Conservation (phyloP, 2,113 vertebrate species). For the Toxostoma redivivum region DNA sequence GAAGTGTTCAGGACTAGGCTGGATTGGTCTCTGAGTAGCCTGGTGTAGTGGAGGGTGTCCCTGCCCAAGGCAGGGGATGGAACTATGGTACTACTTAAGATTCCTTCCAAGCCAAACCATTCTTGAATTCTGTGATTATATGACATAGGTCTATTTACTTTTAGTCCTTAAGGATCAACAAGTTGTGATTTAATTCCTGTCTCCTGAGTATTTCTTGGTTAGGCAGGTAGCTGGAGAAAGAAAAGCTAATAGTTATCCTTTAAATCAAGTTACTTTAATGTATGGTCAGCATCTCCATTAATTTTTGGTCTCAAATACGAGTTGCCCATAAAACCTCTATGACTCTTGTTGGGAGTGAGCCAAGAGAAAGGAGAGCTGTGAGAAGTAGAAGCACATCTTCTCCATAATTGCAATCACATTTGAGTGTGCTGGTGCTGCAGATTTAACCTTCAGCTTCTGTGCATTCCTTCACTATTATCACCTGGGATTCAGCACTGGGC, state of each 20-base stretch:
- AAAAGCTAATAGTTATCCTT: neutral
- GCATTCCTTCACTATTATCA: neutral
- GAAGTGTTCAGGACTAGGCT: neutral
- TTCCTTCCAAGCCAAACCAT: neutral
- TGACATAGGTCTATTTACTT: neutral
- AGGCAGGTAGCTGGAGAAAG: neutral
- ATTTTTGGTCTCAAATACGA: neutral
- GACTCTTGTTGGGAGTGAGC: neutral
- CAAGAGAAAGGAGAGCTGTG: neutral
- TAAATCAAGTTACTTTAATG: neutral
- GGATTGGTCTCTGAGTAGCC: neutral
- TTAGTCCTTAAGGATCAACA: neutral
- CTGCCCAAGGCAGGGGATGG: neutral
- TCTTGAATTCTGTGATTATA: neutral
- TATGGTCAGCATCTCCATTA: neutral
- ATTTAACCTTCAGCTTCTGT: neutral
- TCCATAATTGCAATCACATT: neutral
- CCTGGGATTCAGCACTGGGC: neutral
- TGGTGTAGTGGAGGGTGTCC: neutral
- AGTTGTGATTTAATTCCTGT: neutral
- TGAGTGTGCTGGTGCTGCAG: neutral
- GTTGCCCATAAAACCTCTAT: neutral
- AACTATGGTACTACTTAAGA: neutral
- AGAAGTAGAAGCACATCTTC: neutral
- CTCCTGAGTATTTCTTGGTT: neutral